These are phyloP conservation scores for Silvanus unidentatus DNA, from an alignment of 2,888 invertebrate genomes.

Conservation along the genomic window DNA sequence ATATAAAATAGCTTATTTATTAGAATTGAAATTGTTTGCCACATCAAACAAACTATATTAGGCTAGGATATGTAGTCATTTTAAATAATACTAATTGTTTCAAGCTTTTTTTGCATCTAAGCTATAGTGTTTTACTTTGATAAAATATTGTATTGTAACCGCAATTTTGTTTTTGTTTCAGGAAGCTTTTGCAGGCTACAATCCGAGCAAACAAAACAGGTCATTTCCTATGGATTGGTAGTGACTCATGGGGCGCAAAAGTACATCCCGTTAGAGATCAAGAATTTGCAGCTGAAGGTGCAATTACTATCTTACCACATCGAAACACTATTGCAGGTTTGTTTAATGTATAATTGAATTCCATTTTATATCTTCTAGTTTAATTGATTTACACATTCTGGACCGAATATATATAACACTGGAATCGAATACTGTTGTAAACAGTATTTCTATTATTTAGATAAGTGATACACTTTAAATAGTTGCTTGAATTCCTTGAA, in stretches of 20 bases:
- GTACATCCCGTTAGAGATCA: conserved; percentile 56
- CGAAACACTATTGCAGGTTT: conserved; percentile 49
- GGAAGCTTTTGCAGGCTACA: conserved; percentile 54
- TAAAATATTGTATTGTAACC: no score
- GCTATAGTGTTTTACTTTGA: no score
- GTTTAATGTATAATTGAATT: background rate
- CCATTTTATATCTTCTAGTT: background rate
- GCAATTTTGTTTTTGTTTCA: conserved; percentile 30
- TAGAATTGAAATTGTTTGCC: no score
- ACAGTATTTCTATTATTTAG: no score
- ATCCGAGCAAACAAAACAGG: conserved; percentile 54
- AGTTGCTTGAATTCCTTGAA: no score
- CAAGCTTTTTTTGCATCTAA: background rate
- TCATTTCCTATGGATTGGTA: conserved; percentile 63
- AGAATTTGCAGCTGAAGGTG: conserved; percentile 55
- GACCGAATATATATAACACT: no score
- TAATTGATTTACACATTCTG: no score
- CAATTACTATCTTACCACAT: conserved; percentile 60
- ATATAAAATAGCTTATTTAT: no score
- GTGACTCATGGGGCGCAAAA: conserved; percentile 68
- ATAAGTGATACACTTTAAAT: no score
- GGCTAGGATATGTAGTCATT: no score
- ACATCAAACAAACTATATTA: no score
- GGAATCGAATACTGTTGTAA: no score
- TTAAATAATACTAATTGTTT: background rate